Evolutionary conservation across 2,888 invertebrate species (phyloP), one percentile per base, ranked within the genome.

Genomic region (Apomyelois bistriatella): DNA sequence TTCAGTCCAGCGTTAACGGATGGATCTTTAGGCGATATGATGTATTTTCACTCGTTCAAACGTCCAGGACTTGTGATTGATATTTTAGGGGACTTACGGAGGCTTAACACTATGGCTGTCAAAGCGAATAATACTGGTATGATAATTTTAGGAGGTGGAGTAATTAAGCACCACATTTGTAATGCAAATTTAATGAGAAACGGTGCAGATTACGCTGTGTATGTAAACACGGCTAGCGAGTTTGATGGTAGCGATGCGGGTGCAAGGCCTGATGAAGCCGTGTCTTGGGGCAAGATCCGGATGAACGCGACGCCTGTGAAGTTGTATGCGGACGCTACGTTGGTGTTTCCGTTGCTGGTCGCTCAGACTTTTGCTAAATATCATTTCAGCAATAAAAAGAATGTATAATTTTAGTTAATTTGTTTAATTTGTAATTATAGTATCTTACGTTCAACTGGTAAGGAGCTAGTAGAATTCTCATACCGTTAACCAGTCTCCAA

Each of bases 161-260:
- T 99, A 0, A 92, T 99, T n/a, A 99, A 99, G 84, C 99, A 99
- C 87, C 99, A 99, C 76, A 98, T 99, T 65, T 98, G 98, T 85
- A 99, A 99, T 91, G 99, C 99, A 1, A 99, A 99, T 91, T 92
- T 99, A 53, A 99, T 99, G 99, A 93, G 99, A 64, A 99, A 99
- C 81, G 99, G 99, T 12, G 98, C 99, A 0, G 98, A 99, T 81
- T 99, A 92, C 85, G 92, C 98, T 0, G 98, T 99, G 0, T 99
- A 96, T 81, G 89, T 99, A 9, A 99, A 99, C 80, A 99, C 99
- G 0, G 95, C 95, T 0, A 94, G 95, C 30, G 99, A 99, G 84
- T 99, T 95, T 91, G 99, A 99, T 90, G 99, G 98, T 0, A 98
- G 98, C 75, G 99, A 99, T 80, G 95, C 98, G 32, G 99, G 99